Percentiles rank a stretch among this genome's conserved stretches.
These are phyloP conservation scores for Brevimyrus niger DNA, from an alignment of 2,113 vertebrate genomes.

Conservation along the genomic window DNA sequence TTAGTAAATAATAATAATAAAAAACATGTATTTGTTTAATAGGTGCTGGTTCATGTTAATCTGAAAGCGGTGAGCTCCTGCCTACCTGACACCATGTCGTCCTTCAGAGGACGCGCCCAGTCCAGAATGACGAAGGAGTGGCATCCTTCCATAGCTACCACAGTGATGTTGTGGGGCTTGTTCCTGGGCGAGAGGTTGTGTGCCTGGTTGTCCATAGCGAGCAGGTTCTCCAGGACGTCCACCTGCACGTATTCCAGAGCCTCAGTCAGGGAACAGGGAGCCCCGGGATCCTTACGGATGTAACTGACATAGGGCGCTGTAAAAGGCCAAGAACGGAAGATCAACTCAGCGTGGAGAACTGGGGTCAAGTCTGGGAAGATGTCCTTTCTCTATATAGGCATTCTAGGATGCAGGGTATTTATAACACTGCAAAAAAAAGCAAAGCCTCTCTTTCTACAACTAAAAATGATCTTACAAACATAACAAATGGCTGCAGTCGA, in stretches of 20 bases:
- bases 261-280: slow-evolving; percentile 90
- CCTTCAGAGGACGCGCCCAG: slow-evolving; percentile 77
- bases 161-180: slow-evolving; percentile 82
- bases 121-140: slow-evolving; percentile 97
- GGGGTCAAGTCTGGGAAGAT: background rate
- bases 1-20: background rate
- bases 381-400: background rate
- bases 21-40: background rate
- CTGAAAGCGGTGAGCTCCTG: background rate
- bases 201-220: slow-evolving; percentile 66
- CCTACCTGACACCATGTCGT: slow-evolving; percentile 77
- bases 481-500: background rate
- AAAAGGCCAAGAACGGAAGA: background rate
- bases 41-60: background rate
- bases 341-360: background rate
- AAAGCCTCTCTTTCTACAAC: background rate
- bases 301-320: slow-evolving; percentile 93
- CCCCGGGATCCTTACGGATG: slow-evolving; percentile 80
- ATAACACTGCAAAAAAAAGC: background rate
- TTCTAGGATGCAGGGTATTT: background rate
- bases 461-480: background rate
- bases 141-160: slow-evolving; percentile 93
- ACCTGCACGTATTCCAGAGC: slow-evolving; percentile 95
- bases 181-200: slow-evolving; percentile 61
- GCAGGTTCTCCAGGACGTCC: slow-evolving; percentile 75